Evolutionary conservation across 2,888 invertebrate species (phyloP).

Genomic region (Gortyna flavago): DNA sequence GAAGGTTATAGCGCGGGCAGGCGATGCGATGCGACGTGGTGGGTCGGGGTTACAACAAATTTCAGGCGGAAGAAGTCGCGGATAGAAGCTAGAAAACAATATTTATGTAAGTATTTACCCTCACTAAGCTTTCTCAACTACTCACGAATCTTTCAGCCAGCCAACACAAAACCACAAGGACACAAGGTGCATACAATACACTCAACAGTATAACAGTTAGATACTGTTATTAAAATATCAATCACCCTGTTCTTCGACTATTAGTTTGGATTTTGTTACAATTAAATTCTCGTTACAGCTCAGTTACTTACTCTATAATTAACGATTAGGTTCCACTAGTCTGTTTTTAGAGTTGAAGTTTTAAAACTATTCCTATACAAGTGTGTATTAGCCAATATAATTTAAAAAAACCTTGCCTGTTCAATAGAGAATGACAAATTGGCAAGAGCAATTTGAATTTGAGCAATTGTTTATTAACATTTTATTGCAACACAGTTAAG

Average conservation of each 20-base stretch:
- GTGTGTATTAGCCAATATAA: neutral
- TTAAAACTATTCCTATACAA: neutral
- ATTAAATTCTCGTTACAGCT: conserved; percentile 2
- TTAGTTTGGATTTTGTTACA: conserved; percentile 13
- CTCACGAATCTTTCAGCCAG: neutral
- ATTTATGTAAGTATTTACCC: neutral
- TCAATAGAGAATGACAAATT: conserved; percentile 13
- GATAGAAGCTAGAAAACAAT: too few species aligned
- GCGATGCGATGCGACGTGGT: too few species aligned
- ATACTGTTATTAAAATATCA: conserved; percentile 39
- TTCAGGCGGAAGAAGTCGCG: too few species aligned
- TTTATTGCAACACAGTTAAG: neutral
- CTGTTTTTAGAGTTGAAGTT: conserved; percentile 4
- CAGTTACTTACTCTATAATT: conserved; percentile 34
- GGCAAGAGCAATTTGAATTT: conserved; percentile 1
- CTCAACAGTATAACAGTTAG: too few species aligned
- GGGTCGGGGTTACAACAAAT: neutral
- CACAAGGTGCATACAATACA: neutral
- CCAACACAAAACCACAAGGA: neutral
- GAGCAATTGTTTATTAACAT: neutral
- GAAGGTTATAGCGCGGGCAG: too few species aligned
- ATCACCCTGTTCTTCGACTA: conserved; percentile 11
- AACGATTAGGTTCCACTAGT: conserved; percentile 7
- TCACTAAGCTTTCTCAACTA: neutral
- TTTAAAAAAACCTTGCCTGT: neutral